Conservation (phyloP, 2,888 invertebrate species). For the Octodonta nipae region DNA sequence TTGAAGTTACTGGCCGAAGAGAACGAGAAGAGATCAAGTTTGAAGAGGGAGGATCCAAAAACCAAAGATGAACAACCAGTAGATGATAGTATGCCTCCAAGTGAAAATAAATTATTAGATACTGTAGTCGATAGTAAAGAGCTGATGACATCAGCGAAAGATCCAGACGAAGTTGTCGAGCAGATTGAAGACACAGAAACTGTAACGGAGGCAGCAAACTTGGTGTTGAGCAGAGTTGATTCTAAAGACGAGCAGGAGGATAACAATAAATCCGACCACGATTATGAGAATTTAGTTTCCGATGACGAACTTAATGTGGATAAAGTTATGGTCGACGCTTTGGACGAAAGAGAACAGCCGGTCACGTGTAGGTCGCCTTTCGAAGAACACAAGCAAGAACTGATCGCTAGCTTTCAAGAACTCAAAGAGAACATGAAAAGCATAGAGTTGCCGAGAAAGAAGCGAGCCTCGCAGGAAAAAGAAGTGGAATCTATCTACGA, state of each 20-base stretch:
- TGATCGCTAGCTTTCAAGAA: conserved; percentile 31
- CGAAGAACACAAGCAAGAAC: conserved; percentile 28
- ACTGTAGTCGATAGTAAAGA: conserved; percentile 31
- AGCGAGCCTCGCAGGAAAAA: conserved; percentile 3
- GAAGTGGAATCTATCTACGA: conserved; percentile 14
- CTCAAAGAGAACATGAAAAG: conserved; percentile 22
- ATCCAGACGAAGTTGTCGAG: conserved; percentile 23
- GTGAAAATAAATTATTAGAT: conserved; percentile 36
- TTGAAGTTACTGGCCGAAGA: conserved; percentile 31
- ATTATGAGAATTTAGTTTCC: conserved; percentile 31
- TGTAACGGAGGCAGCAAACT: conserved; percentile 26
- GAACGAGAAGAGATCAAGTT: conserved; percentile 34
- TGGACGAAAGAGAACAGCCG: conserved; percentile 9
- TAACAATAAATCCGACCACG: conserved; percentile 23
- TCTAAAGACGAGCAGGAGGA: conserved; percentile 12
- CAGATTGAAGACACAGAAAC: conserved; percentile 20
- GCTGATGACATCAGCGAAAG: conserved; percentile 20
- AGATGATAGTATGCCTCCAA: too few relatives aligned
- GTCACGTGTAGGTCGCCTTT: conserved; percentile 21
- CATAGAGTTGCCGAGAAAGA: conserved; percentile 10
- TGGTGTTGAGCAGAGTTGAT: conserved; percentile 26
- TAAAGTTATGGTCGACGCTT: conserved; percentile 10
- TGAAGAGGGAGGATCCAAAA: too few relatives aligned
- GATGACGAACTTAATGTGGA: conserved; percentile 21
- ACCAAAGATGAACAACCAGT: too few relatives aligned